Evolutionary conservation across 2,888 invertebrate genomes (phyloP).

Genomic region (Saturnia pavonia): DNA sequence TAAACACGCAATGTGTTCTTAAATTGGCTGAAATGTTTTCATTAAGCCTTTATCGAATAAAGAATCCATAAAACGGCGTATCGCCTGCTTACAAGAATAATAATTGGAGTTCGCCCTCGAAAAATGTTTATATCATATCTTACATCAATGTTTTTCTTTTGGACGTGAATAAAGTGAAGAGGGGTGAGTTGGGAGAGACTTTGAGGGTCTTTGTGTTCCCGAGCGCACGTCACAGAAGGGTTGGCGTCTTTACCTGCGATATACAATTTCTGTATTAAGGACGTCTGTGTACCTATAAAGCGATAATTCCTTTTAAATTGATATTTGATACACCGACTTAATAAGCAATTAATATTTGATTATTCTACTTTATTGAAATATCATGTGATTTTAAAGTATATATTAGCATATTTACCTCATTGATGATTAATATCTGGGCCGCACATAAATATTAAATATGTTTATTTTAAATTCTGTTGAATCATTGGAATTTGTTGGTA

Average conservation of each 20-base stretch:
- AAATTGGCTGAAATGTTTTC: conserved; percentile 32
- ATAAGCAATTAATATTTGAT: conserved; percentile 15
- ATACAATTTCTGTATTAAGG: conserved; percentile 27
- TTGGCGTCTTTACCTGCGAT: conserved; percentile 40
- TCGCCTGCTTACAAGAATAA: conserved; percentile 50
- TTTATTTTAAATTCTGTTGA: conserved; percentile 20
- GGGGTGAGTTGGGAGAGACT: conserved; percentile 51
- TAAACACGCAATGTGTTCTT: background rate
- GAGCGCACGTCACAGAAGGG: conserved; percentile 53
- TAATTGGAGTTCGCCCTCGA: conserved; percentile 52
- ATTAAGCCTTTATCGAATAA: conserved; percentile 41
- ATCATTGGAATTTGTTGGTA: background rate
- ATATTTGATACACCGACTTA: conserved; percentile 38
- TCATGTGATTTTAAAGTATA: background rate
- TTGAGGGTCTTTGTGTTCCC: conserved; percentile 55
- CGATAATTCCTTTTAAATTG: conserved; percentile 48
- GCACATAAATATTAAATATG: conserved; percentile 16
- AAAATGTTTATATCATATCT: conserved; percentile 55
- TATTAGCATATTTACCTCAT: background rate
- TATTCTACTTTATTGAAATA: conserved; percentile 13
- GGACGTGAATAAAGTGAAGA: conserved; percentile 52
- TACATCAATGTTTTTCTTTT: conserved; percentile 67
- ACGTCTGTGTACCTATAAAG: conserved; percentile 31
- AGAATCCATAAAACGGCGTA: conserved; percentile 39
- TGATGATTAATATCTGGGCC: background rate